Base-by-base conservation (phyloP, 1,140 invertebrate genomes). In the Drosophila murphyi region DNA sequence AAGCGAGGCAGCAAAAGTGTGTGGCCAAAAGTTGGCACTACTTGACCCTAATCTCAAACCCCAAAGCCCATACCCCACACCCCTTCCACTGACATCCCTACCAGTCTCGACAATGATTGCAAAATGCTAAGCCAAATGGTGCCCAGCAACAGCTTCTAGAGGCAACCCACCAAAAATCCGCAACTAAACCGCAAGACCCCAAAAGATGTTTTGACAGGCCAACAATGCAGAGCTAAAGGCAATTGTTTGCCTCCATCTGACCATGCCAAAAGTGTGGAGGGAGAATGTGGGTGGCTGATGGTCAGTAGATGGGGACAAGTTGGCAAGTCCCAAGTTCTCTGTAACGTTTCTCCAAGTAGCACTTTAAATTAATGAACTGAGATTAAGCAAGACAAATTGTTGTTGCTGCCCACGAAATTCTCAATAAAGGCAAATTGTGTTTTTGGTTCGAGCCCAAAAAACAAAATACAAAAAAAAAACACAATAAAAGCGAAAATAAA, bases 351-450 rank as follows among this genome's bases (percentile, higher is more conserved):
- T 72, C 47, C 72, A 63, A 89, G 85, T 89, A 85, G 82, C 86
- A 88, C 85, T 88, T 88, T 88, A 88, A 88, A 88, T 88, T 88
- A 88, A 88, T 88, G 85, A 88, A 88, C 85, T 89, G 80, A 88
- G 85, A 88, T 88, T 88, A 88, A 88, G 80, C 73, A 88, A 88
- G 86, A 88, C 85, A 88, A 88, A 88, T 88, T 88, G 80, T 89
- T 85, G 81, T 64, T 65, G 61, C 20, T 20, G 41, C 70, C 39
- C 0, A 32, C 47, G 10, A 64, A 55, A 76, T 79, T 61, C 64
- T 67, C 80, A 71, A 82, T 76, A 80, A 76, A 73, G 57, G 77
- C 70, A 88, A 88, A 88, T 88, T 88, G 83, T 88, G 83, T 88
- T 88, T 88, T 88, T 80, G 80, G 37, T 51, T 71, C 64, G 7